Conservation (phyloP, 35 echinoderm and acorn worm genomes). For the Ptychodera flava region DNA sequence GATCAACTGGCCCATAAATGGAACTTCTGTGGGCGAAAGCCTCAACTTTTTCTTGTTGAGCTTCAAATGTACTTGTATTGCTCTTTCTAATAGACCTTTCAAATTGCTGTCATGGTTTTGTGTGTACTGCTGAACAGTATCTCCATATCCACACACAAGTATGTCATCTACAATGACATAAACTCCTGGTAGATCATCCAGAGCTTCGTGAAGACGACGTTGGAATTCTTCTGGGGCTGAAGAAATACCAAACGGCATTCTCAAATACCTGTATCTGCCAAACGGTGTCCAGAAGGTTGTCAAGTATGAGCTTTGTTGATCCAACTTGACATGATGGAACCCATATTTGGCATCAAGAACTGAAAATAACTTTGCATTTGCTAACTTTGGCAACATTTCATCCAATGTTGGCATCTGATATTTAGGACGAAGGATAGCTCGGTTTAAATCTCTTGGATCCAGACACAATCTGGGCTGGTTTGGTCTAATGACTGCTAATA, state of each 20-base stretch:
- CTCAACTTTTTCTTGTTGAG: conserved; percentile 49
- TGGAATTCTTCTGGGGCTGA: conserved; percentile 43
- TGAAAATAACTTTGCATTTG: conserved; percentile 39
- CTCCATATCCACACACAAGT: conserved; percentile 31
- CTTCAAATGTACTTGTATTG: conserved; percentile 25
- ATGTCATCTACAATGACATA: conserved; percentile 29
- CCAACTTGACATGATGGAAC: conserved; percentile 28
- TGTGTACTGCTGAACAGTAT: background rate
- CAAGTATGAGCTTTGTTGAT: conserved; percentile 25
- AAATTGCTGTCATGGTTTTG: conserved; percentile 33
- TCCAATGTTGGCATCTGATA: conserved; percentile 38
- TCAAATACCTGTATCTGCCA: conserved; percentile 37
- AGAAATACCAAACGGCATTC: conserved; percentile 28
- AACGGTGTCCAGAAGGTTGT: conserved; percentile 53
- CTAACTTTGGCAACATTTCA: conserved; percentile 30
- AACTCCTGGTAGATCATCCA: conserved; percentile 4
- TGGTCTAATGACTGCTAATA: background rate
- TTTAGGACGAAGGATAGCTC: conserved; percentile 27
- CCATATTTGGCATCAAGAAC: conserved; percentile 45
- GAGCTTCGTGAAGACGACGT: background rate
- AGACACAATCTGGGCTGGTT: conserved; percentile 16
- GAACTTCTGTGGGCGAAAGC: conserved; percentile 20
- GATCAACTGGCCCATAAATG: conserved; percentile 38
- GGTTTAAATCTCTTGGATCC: conserved; percentile 36
- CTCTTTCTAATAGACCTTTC: conserved; percentile 16